Evolutionary conservation across 2,797 vertebrate species (phyloP), one percentile per base, ranked within the genome.

Genomic region (Taeniopygia guttata): DNA sequence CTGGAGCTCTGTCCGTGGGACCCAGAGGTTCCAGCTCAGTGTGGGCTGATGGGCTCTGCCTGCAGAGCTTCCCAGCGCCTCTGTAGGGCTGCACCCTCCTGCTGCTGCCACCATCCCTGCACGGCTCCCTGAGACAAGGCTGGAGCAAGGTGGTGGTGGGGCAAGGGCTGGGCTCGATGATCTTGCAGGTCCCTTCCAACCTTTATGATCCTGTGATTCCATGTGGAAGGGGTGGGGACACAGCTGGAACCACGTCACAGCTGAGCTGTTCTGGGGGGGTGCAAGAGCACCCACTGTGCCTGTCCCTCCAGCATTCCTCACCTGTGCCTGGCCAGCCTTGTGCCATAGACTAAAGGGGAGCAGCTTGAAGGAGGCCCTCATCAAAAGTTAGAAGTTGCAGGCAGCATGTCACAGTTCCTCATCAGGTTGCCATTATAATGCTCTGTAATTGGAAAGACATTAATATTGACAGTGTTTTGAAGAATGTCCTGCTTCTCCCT

Each of bases 391-490:
- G 90, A 82, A 82, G 95, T 87, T 81, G 92, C 64, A 89, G 88
- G 43, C 84, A 48, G 87, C 59, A 5, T 92, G 95, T 95, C 96
- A 94, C 70, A 42, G 96, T 10, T 95, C 91, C 94, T 96, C 92
- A 95, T 96, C 96, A 96, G 94, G 87, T 49, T 80, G 91, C 97
- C 95, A 94, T 94, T 94, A 93, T 95, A 95, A 95, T 76, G 91
- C 85, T 60, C 69, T 80, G 95, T 96, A 96, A 97, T 96, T 93
- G 96, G 94, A 87, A 94, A 90, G 94, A 95, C 81, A 89, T 93
- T 93, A 91, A 94, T 97, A 97, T 97, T 96, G 96, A 92, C 96
- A 96, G 91, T 77, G 90, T 77, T 81, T 89, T 97, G 96, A 97
- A 77, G 96, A 92, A 97, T 94, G 95, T 92, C 96, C 95, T 78